Evolutionary conservation across 2,797 vertebrate genomes (phyloP).

Genomic region (Arremon aurantiirostris): DNA sequence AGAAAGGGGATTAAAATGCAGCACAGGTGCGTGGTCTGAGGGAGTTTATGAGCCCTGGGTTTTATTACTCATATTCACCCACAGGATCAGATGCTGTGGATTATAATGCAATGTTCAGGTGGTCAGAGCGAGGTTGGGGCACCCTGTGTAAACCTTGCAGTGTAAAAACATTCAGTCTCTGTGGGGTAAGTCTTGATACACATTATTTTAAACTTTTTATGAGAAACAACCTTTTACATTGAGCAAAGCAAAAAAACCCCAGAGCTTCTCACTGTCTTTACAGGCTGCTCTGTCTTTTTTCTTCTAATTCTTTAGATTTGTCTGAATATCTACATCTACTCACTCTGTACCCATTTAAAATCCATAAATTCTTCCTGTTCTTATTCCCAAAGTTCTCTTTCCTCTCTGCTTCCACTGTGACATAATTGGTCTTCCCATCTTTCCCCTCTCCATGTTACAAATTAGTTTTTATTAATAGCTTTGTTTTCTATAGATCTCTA

Average conservation of each 20-base stretch:
- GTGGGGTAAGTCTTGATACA: neutral
- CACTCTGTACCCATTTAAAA: neutral
- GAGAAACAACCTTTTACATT: neutral
- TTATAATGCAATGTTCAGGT: slow-evolving; percentile 41
- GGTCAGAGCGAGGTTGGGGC: slow-evolving; percentile 56
- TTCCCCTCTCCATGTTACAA: neutral
- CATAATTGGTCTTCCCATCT: neutral
- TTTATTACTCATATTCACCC: slow-evolving; percentile 60
- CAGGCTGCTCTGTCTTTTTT: neutral
- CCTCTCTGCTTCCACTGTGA: neutral
- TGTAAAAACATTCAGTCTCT: slow-evolving; percentile 1
- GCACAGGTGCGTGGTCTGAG: slow-evolving; percentile 11
- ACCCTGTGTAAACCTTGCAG: slow-evolving; percentile 29
- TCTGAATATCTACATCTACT: neutral
- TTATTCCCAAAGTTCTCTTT: neutral
- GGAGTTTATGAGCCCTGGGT: slow-evolving; percentile 60
- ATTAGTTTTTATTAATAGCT: neutral
- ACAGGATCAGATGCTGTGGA: slow-evolving; percentile 42
- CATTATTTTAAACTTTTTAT: neutral
- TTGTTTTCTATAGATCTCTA: neutral
- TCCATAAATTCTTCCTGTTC: neutral
- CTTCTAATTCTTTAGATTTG: neutral
- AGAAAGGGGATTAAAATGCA: slow-evolving; percentile 66
- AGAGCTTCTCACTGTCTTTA: neutral
- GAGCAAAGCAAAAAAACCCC: neutral